Percentiles rank a stretch among this genome's conserved stretches.
phyloP scores from a whole-genome alignment of 92 coral and sea anemone genomes.

The Umimayanthus chanpuru region DNA sequence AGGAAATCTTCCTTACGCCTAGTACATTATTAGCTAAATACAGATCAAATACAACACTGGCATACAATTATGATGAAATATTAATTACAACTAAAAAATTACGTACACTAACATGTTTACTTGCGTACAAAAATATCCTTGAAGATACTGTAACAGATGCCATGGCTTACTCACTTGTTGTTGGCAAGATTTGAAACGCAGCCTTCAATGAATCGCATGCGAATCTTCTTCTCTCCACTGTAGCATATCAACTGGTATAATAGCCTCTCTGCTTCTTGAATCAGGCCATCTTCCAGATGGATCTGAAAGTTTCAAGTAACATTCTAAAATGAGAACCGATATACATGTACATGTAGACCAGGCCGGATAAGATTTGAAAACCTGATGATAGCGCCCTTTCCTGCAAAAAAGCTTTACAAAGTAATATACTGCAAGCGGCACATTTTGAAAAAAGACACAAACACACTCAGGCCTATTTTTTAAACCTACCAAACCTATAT shows the following conservation, averaged over 20 bases:
- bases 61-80: no score
- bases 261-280: conserved; percentile 95
- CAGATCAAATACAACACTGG: background rate
- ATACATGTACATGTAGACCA: no score
- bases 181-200: conserved; percentile 88
- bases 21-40: no score
- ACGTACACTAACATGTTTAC: background rate
- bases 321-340: background rate
- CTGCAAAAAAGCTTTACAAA: no score
- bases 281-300: conserved; percentile 90
- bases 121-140: background rate
- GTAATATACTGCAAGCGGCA: no score
- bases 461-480: no score
- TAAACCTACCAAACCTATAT: no score
- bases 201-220: conserved; percentile 96
- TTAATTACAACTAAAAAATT: background rate
- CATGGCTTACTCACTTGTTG: conserved; percentile 67
- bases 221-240: conserved; percentile 92
- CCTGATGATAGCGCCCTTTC: no score
- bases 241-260: conserved; percentile 96
- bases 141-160: background rate
- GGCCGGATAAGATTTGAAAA: no score
- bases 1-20: no score
- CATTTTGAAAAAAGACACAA: no score
- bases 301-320: conserved; percentile 51